Percentiles rank a stretch among this genome's conserved stretches.
These are phyloP conservation scores for Otocyon megalotis DNA, from an alignment of 2,113 vertebrate genomes.

Conservation along the genomic window DNA sequence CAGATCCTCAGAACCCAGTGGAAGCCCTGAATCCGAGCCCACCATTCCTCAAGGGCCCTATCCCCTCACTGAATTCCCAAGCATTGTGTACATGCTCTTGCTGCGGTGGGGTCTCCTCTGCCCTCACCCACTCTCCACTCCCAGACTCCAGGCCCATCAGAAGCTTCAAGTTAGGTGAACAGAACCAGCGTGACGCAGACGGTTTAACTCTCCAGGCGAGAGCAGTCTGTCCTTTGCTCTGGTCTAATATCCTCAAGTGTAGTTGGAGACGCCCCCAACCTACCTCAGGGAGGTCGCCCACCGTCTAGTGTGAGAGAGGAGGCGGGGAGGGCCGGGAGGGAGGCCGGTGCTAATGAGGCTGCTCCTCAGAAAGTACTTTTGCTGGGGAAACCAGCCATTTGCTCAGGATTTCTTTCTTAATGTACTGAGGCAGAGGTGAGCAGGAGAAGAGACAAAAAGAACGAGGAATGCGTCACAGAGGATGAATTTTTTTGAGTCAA, in stretches of 20 bases:
- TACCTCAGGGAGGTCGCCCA: neutral
- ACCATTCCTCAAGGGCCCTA: neutral
- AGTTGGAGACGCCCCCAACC: neutral
- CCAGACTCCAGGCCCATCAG: neutral
- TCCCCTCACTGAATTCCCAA: neutral
- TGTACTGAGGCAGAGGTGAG: neutral
- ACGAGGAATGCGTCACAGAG: neutral
- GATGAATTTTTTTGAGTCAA: neutral
- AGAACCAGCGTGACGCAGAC: neutral
- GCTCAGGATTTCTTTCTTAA: neutral
- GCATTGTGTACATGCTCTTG: neutral
- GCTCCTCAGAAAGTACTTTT: neutral
- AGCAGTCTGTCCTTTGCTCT: slow-evolving; percentile 47
- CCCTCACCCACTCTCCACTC: neutral
- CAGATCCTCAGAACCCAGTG: neutral
- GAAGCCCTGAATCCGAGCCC: neutral
- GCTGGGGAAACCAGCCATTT: neutral
- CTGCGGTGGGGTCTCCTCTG: neutral
- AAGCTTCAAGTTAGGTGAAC: slow-evolving; percentile 2
- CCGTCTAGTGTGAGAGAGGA: neutral
- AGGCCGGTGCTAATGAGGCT: neutral
- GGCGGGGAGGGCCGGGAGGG: accelerated
- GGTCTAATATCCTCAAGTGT: slow-evolving; percentile 46
- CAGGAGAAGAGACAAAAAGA: neutral
- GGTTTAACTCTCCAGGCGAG: slow-evolving; percentile 64